Base-by-base conservation (phyloP, 53 echinoderm and acorn worm species). In the Mesocentrotus franciscanus region DNA sequence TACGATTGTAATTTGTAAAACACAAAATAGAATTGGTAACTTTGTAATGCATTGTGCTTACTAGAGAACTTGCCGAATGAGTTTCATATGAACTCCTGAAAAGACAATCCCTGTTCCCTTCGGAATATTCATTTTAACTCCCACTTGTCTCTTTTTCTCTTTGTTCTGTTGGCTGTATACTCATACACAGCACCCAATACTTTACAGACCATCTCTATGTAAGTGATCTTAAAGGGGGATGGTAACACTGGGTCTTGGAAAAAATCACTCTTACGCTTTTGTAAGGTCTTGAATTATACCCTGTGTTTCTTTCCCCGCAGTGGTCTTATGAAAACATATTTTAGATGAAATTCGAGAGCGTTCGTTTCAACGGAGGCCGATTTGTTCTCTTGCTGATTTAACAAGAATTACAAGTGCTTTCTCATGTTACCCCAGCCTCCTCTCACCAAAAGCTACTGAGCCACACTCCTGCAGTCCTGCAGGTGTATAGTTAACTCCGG, bases 311-410 rank as follows among this genome's bases (percentile, higher is more conserved):
- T 87, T 87, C 87, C 87, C 87, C 13, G 87, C 87, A 87, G 87
- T 87, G 87, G 87, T 87, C 87, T 87, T 87, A 87, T 87, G 57
- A 87, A 87, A 87, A 87, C 87, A 87, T 87, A 87, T 87, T 87
- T 87, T 59, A 18, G 87, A 87, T 87, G 87, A 58, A 87, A 87
- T 87, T 87, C 14, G 87, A 87, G 87, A 87, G 26, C 87, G 26
- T 27, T 87, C 87, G 22, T n/a, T 18, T 58, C 16, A 11, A 87
- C 26, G 58, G 87, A 87, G 58, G 87, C 87, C 87, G 87, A 87
- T 87, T 56, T 81, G 81, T 81, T 58, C 87, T 87, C 10, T 59
- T 57, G 87, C 58, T 87, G 87, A 27, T 87, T 58, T 87, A 24
- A 87, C 58, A 87, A 57, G 58, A 87, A 57, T 87, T 87, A 58